These are phyloP conservation scores for Ganaspis brasiliensis DNA, from an alignment of 2,888 invertebrate species.

Conservation along the genomic window DNA sequence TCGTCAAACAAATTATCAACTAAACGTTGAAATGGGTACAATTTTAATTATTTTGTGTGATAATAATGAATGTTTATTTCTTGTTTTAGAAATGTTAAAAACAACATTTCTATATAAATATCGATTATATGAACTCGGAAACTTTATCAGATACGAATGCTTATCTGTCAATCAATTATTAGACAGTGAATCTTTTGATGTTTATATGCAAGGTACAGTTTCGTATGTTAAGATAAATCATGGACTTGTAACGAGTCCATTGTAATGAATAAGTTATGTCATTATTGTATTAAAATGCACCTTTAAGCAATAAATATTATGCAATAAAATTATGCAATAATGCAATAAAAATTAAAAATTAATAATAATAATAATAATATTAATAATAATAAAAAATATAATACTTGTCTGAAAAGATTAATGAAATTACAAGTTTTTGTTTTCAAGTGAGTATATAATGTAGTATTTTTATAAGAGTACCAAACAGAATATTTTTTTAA, in stretches of 20 bases:
- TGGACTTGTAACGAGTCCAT: neutral
- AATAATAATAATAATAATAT: neutral
- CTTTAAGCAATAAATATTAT: neutral
- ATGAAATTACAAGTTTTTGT: neutral
- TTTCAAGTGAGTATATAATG: neutral
- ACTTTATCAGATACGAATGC: neutral
- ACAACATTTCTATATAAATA: neutral
- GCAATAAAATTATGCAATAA: too few species aligned
- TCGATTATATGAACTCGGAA: neutral
- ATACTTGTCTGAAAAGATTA: neutral
- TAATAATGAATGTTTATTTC: neutral
- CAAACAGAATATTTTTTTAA: too few species aligned
- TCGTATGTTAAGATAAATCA: neutral
- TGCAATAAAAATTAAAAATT: neutral
- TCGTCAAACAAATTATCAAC: conserved; percentile 4
- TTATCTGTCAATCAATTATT: neutral
- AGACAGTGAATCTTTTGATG: neutral
- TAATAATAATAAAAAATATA: too few species aligned
- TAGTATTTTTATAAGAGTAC: too few species aligned
- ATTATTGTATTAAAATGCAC: neutral
- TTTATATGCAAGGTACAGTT: neutral
- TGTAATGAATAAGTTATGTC: neutral
- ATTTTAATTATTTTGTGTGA: conserved; percentile 12
- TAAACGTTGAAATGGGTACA: conserved; percentile 21
- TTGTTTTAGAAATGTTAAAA: neutral